A percentile compares a stretch with the other conserved stretches of the same genome.
Conservation (phyloP, 2,797 vertebrate species). For the Cephalopachus bancanus region DNA sequence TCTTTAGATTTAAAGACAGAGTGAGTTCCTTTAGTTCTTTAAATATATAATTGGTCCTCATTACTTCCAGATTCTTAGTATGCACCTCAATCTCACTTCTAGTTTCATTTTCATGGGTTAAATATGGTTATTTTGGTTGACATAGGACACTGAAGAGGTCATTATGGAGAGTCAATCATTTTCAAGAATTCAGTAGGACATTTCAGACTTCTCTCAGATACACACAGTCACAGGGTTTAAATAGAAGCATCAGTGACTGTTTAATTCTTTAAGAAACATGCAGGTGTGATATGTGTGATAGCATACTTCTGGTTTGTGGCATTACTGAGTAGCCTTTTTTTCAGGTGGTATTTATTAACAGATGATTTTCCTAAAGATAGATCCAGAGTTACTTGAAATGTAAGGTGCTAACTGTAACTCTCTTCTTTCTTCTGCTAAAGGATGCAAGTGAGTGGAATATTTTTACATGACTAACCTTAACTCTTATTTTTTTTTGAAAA, state of each 20-base stretch:
- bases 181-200: conserved; percentile 16
- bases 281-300: neutral
- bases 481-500: conserved; percentile 32
- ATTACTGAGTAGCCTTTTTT: neutral
- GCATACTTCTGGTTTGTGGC: neutral
- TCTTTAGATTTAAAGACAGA: neutral
- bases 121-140: conserved; percentile 48
- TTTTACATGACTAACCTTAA: conserved; percentile 30
- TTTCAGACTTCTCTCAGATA: conserved; percentile 24
- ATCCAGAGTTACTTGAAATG: neutral
- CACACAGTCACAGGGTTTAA: neutral
- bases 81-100: neutral
- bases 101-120: neutral
- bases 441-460: neutral
- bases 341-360: neutral
- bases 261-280: conserved; percentile 60
- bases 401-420: conserved; percentile 3
- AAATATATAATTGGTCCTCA: neutral
- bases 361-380: conserved; percentile 18
- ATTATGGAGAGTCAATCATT: conserved; percentile 16
- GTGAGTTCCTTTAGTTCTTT: neutral
- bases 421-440: neutral
- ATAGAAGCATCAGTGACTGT: conserved; percentile 27
- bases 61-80: neutral
- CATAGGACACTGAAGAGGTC: neutral